phyloP scores from a whole-genome alignment of 1,140 invertebrate species.

The Trichogramma pretiosum region DNA sequence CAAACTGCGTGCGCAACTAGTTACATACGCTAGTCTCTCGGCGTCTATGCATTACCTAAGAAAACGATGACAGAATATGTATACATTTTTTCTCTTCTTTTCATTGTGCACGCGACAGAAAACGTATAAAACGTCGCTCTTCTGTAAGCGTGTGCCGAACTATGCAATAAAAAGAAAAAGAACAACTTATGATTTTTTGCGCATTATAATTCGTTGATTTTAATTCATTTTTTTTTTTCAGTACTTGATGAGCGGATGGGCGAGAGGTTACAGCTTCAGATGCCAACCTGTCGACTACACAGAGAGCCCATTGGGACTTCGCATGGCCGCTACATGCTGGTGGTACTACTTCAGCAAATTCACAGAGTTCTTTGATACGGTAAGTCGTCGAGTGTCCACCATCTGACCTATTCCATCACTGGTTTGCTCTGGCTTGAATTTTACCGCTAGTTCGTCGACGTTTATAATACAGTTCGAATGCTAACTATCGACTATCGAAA shows the following conservation, averaged over 20 bases:
- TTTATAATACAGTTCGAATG: too few species aligned
- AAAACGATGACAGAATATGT: too few species aligned
- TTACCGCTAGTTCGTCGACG: too few species aligned
- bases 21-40: too few species aligned
- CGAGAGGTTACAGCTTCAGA: slow-evolving; percentile 78
- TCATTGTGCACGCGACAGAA: neutral
- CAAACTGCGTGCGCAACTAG: too few species aligned
- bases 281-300: slow-evolving; percentile 94
- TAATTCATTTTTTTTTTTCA: slow-evolving; percentile 40
- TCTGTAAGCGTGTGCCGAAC: too few species aligned
- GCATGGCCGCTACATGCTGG: slow-evolving; percentile 89
- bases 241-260: slow-evolving; percentile 79
- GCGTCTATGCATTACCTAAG: too few species aligned
- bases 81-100: too few species aligned
- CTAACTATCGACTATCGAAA: too few species aligned
- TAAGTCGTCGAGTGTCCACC: slow-evolving; percentile 35
- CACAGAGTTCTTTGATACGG: slow-evolving; percentile 93
- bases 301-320: slow-evolving; percentile 67
- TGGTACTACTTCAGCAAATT: slow-evolving; percentile 98
- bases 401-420: neutral
- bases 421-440: too few species aligned
- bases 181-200: neutral
- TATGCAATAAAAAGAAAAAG: neutral
- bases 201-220: too few species aligned
- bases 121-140: too few species aligned